Percentiles rank a stretch among this genome's conserved stretches.
Evolutionary conservation across 2,888 invertebrate genomes (phyloP).

Genomic region (Panopea generosa): DNA sequence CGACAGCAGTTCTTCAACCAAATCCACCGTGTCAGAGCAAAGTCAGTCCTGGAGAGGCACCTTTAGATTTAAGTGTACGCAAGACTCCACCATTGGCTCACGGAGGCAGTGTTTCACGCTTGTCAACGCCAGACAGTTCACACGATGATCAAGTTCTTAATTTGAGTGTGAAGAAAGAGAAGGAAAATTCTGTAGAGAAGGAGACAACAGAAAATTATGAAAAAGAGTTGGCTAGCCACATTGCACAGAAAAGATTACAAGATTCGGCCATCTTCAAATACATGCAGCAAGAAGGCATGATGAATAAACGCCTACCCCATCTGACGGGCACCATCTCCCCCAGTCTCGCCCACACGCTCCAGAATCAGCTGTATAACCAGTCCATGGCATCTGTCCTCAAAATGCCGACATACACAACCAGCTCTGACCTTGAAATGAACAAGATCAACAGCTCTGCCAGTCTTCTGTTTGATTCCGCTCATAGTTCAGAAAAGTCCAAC

Average conservation of each 20-base stretch:
- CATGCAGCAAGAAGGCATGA: constrained; percentile 81
- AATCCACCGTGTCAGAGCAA: constrained; percentile 8
- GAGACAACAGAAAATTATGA: neutral
- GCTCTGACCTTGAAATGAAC: constrained; percentile 14
- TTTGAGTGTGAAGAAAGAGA: constrained; percentile 87
- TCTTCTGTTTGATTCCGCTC: constrained; percentile 41
- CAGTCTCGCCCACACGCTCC: constrained; percentile 54
- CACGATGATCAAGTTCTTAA: constrained; percentile 90
- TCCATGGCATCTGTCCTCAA: constrained; percentile 45
- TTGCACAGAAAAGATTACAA: constrained; percentile 60
- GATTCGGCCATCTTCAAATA: constrained; percentile 82
- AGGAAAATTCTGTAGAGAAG: constrained; percentile 28
- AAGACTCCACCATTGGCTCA: constrained; percentile 74
- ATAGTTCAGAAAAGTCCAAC: neutral
- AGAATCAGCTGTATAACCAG: constrained; percentile 53
- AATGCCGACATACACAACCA: constrained; percentile 35
- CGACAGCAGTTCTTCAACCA: constrained; percentile 10
- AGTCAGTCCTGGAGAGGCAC: constrained; percentile 83
- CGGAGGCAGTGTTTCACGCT: constrained; percentile 60
- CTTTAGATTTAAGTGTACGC: constrained; percentile 95
- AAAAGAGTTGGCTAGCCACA: constrained; percentile 17
- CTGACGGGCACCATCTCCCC: constrained; percentile 47
- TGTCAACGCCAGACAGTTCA: constrained; percentile 57
- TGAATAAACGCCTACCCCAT: constrained; percentile 43
- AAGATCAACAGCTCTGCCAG: constrained; percentile 29